Conservation (phyloP, 2,888 invertebrate genomes). For the Lasioglossum calceatum region DNA sequence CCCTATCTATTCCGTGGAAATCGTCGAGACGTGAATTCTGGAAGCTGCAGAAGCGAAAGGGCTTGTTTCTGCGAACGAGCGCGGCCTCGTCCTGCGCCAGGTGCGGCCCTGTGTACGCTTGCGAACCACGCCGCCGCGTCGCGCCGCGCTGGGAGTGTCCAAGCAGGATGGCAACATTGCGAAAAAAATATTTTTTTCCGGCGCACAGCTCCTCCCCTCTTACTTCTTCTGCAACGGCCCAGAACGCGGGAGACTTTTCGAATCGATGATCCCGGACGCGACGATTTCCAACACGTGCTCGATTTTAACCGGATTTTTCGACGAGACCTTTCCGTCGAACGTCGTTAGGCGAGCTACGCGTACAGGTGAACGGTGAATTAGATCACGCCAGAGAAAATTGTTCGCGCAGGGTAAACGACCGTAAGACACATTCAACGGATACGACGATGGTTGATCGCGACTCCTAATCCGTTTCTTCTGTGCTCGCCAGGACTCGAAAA, state of each 20-base stretch:
- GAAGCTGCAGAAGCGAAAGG: conserved; percentile 31
- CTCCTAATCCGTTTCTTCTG: conserved; percentile 19
- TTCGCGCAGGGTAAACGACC: conserved; percentile 8
- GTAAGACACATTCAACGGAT: neutral
- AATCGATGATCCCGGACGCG: neutral
- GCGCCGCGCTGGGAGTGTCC: conserved; percentile 7
- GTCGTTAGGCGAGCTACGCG: neutral
- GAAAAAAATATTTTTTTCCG: conserved; percentile 5
- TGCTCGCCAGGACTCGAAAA: conserved; percentile 21
- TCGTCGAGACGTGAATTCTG: conserved; percentile 51
- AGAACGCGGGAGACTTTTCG: neutral
- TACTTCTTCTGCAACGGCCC: neutral
- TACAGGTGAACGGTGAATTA: conserved; percentile 1
- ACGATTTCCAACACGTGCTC: neutral
- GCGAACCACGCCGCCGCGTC: neutral
- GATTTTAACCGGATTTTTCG: neutral
- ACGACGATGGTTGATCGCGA: conserved; percentile 17
- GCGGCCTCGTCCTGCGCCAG: conserved; percentile 29
- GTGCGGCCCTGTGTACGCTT: conserved; percentile 27
- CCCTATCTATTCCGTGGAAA: conserved; percentile 54
- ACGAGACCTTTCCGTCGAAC: neutral
- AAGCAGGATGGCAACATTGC: conserved; percentile 13
- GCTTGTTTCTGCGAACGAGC: conserved; percentile 55
- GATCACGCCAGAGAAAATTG: conserved; percentile 5
- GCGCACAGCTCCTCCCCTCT: neutral